Conservation (phyloP, 2,797 vertebrate species). For the Meda fulgida region DNA sequence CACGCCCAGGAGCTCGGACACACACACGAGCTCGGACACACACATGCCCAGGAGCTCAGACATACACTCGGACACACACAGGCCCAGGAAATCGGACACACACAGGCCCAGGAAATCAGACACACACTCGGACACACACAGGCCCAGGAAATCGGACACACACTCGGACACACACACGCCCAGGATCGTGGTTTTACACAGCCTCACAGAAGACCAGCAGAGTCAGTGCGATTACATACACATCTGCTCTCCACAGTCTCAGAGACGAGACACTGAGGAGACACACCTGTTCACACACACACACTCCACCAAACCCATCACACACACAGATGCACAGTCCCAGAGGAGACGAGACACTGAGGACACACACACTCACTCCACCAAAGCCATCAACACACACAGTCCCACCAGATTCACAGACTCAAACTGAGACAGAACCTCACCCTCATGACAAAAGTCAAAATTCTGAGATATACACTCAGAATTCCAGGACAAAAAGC, state of each 20-base stretch:
- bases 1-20: constrained; percentile 79
- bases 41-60: too few species aligned
- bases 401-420: constrained; percentile 31
- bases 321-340: not conserved
- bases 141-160: constrained; percentile 83
- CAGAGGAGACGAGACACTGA: too few species aligned
- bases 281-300: too few species aligned
- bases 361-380: too few species aligned
- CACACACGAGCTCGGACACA: too few species aligned
- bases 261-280: constrained; percentile 85
- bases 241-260: constrained; percentile 85
- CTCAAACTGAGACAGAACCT: not conserved
- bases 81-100: too few species aligned
- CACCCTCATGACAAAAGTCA: not conserved
- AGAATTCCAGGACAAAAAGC: too few species aligned
- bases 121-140: too few species aligned
- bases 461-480: too few species aligned
- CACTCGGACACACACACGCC: constrained; percentile 88
- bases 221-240: constrained; percentile 92
- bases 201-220: constrained; percentile 92
- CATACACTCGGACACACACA: too few species aligned
- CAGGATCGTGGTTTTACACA: constrained; percentile 89
- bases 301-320: constrained; percentile 61
- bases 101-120: too few species aligned
- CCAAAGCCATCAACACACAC: too few species aligned